phyloP scores from a whole-genome alignment of 2,888 invertebrate species.

The Stenchaetothrips biformis region DNA sequence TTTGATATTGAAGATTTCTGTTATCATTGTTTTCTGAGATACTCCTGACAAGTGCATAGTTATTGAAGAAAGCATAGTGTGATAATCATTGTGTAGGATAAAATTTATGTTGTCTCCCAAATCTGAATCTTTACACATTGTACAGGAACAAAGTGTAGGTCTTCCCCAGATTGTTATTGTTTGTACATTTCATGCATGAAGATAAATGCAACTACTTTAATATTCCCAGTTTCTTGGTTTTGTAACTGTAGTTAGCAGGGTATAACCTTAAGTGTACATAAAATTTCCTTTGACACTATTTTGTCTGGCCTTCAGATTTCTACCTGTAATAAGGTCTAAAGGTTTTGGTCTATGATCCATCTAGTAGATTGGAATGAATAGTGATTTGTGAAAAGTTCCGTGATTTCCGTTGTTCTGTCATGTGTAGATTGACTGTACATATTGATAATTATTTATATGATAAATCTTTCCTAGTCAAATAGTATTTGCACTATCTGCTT shows the following conservation, averaged over 20 bases:
- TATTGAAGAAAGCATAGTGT: not conserved
- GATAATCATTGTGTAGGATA: not conserved
- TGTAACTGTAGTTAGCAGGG: too few relatives aligned
- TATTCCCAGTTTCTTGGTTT: too few relatives aligned
- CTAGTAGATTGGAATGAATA: not conserved
- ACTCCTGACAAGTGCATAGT: not conserved
- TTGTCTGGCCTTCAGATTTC: too few relatives aligned
- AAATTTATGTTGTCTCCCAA: not conserved
- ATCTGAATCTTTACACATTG: not conserved
- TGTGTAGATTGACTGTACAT: not conserved
- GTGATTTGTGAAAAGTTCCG: not conserved
- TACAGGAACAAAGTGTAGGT: not conserved
- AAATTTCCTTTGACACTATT: too few relatives aligned
- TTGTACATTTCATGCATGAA: too few relatives aligned
- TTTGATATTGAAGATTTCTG: not conserved
- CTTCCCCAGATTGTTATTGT: too few relatives aligned
- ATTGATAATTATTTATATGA: constrained; percentile 1
- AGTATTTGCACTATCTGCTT: constrained; percentile 21
- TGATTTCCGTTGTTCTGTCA: not conserved
- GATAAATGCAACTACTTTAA: too few relatives aligned
- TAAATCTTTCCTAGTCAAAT: constrained; percentile 18
- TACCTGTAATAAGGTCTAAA: too few relatives aligned
- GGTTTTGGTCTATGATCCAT: too few relatives aligned
- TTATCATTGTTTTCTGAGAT: not conserved
- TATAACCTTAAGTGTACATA: too few relatives aligned